Percentiles rank a stretch among this genome's conserved stretches.
Conservation (phyloP, 2,888 invertebrate genomes). For the Endotricha flammealis region DNA sequence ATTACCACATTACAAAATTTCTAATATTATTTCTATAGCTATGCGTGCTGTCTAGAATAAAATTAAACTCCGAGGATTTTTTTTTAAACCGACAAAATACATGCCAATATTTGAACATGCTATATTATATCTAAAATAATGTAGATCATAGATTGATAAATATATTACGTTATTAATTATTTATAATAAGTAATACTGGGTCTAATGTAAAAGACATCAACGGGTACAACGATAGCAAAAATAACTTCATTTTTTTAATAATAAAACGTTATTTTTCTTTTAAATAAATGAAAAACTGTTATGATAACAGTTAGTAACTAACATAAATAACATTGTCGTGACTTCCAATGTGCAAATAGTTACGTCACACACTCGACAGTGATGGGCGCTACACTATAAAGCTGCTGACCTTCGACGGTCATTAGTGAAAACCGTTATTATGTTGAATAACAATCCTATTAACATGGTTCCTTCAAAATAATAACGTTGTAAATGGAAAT, state of each 20-base stretch:
- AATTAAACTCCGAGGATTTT: too few species aligned
- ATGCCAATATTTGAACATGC: too few species aligned
- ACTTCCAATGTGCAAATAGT: not conserved
- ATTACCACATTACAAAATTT: too few species aligned
- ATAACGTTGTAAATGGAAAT: too few species aligned
- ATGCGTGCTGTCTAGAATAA: too few species aligned
- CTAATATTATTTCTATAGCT: too few species aligned
- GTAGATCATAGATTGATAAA: too few species aligned
- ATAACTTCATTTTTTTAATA: not conserved
- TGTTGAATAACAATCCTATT: not conserved
- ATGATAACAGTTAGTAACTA: not conserved
- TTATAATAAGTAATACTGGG: not conserved
- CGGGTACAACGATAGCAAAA: conserved; percentile 32
- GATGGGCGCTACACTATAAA: conserved; percentile 24
- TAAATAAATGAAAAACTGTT: not conserved
- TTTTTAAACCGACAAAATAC: too few species aligned
- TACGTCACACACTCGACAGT: conserved; percentile 2
- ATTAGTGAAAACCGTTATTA: conserved; percentile 8
- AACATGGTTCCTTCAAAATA: conserved; percentile 1
- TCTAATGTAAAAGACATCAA: conserved; percentile 68
- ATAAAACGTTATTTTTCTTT: not conserved
- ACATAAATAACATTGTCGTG: too few species aligned
- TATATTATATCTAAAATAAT: too few species aligned
- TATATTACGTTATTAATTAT: too few species aligned
- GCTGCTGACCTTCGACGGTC: conserved; percentile 26